Evolutionary conservation across 2,113 vertebrate genomes (phyloP), one percentile per base, ranked within the genome.

Genomic region (Petrocephalus microphthalmus): DNA sequence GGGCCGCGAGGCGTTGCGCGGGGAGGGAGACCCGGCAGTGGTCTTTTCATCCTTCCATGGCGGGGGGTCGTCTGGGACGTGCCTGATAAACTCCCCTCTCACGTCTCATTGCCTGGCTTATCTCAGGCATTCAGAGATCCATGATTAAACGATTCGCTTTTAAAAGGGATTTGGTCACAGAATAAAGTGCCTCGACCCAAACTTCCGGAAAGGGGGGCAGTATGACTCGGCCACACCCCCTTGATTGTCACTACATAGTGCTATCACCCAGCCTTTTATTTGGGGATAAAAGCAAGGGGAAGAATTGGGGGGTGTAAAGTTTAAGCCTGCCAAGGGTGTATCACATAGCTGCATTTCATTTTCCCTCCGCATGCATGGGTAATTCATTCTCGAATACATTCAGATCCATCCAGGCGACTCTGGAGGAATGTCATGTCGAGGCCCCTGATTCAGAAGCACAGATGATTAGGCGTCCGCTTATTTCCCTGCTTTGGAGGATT

Each of bases 1-100:
- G 91, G 92, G 90, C 82, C 20, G 11, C 57, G 88, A 19, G 71
- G 84, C 84, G 90, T 53, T 94, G 91, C 90, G 84, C 49, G 91
- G 42, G 42, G 42, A 42, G 42, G 42, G 42, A 42, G 87, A 84
- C 88, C 52, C 11, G 5, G 10, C 45, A 29, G 11, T 11, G 11
- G 10, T 81, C 29, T 37, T 67, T 64, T 84, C 25, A 42, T 88
- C 82, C 51, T 11, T 53, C 20, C 78, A 29, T 52, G 49, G 25
- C 42, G 11, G 4, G 8, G 37, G 51, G 51, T 10, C 25, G 22
- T 33, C 86, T 47, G 71, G 81, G 84, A 85, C 51, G n/a, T 33
- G 25, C n/a, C 51, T 56, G 84, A 85, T 85, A 85, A 85, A 37
- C 51, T 33, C n/a, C 85, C 20, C 52, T 51, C 42, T n/a, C 19